phyloP scores from a whole-genome alignment of 2,113 vertebrate species.

The Zosterops hypoxanthus region DNA sequence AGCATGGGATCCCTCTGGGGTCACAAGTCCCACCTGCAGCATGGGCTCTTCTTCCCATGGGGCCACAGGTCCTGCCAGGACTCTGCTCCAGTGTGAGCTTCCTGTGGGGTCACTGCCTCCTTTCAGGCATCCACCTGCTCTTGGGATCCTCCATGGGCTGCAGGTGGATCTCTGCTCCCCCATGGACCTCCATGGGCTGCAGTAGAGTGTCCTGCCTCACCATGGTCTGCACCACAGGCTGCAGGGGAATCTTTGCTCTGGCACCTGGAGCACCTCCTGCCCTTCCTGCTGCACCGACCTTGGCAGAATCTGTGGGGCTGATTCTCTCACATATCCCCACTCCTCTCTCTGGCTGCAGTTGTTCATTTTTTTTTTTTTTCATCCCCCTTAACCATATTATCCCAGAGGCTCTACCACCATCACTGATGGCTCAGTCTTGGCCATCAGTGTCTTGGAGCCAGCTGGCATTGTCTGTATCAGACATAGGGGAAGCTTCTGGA shows the following conservation, averaged over 20 bases:
- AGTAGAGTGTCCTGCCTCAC: background rate
- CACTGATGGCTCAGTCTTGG: background rate
- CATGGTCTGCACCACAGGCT: background rate
- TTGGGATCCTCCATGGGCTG: background rate
- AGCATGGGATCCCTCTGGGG: too few relatives aligned
- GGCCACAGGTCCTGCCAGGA: background rate
- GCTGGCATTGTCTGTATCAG: background rate
- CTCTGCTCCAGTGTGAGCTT: background rate
- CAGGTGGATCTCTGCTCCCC: background rate
- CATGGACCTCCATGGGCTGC: background rate
- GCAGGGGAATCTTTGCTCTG: background rate
- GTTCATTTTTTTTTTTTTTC: background rate
- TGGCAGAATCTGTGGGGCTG: too few relatives aligned
- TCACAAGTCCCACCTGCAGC: background rate
- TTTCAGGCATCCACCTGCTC: background rate
- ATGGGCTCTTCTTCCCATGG: accelerated
- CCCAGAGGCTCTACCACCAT: background rate
- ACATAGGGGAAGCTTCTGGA: background rate
- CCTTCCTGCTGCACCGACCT: background rate
- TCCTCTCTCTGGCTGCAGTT: background rate
- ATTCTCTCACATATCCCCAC: accelerated
- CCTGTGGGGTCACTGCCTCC: background rate
- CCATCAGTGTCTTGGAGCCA: background rate
- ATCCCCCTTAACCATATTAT: background rate
- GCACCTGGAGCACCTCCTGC: background rate